Base-by-base conservation (phyloP, 2,888 invertebrate genomes). In the Lydus trimaculatus region DNA sequence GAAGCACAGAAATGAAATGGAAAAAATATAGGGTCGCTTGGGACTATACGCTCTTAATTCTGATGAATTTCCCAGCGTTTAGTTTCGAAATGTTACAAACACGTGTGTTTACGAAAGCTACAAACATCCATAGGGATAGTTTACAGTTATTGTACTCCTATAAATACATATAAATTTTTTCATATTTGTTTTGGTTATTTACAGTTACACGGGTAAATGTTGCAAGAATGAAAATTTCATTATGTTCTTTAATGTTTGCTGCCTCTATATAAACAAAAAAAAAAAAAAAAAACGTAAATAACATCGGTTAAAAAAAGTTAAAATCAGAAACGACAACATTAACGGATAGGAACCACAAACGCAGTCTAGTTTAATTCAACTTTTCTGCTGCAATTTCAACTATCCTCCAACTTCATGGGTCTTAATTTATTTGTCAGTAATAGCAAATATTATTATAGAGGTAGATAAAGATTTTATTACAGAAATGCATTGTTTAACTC, bases 61-160 rank as follows among this genome's bases (percentile, higher is more conserved):
- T 64, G 67, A 67, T 67, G 61, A 67, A 67, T 67, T 67, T 67
- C 61, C 61, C 43, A 58, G 52, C 56, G 66, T 48, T 66, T 66
- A 66, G 58, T 61, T 58, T 11, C 43, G 31, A 64, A 63, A 58
- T 43, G 25, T 39, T 64, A 56, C 58, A 58, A 58, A 61, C 61
- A 65, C 64, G 58, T 62, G 58, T 58, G 56, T 68, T 33, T 33
- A 58, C 23, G 31, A 39, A 43, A 64, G 67, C 62, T 64, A 31
- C 31, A 58, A 58, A 13, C 25, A 25, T 56, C 56, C 56, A 3
- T 56, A 58, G 58, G 61, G 61, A 9, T 15, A 15, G 56, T 2
- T 61, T 31, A 31, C 17, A 36, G 23, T 8, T 61, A 23, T 68
- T 59, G 58, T 25, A 43, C 28, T 36, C 58, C 28, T 8, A 58